Conservation (phyloP, 2,888 invertebrate species). For the Resseliella maxima region DNA sequence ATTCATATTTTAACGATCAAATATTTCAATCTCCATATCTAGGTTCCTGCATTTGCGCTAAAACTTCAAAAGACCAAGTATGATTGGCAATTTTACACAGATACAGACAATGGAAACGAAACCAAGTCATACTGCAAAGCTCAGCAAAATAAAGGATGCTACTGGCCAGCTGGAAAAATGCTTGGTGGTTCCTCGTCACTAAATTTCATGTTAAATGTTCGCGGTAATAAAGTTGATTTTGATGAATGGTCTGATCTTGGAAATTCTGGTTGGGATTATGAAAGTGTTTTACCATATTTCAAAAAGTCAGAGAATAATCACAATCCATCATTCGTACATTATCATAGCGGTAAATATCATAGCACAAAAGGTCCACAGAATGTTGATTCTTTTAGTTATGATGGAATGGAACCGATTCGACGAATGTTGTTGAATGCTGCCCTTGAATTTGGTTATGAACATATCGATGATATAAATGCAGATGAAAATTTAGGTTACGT, state of each 20-base stretch:
- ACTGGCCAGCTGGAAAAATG: slow-evolving; percentile 72
- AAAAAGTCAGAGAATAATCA: slow-evolving; percentile 83
- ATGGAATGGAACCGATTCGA: background rate
- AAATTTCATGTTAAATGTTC: slow-evolving; percentile 75
- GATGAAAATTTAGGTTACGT: background rate
- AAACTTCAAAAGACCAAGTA: background rate
- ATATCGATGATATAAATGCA: background rate
- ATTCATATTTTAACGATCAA: too few relatives aligned
- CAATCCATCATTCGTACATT: slow-evolving; percentile 71
- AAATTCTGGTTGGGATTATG: slow-evolving; percentile 77
- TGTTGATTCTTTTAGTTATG: slow-evolving; percentile 64
- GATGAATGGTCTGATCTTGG: slow-evolving; percentile 74
- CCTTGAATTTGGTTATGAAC: slow-evolving; percentile 58
- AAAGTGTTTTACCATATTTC: slow-evolving; percentile 82
- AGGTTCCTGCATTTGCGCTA: slow-evolving; percentile 49
- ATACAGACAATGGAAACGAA: background rate
- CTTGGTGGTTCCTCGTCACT: slow-evolving; percentile 75
- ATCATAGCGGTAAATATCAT: slow-evolving; percentile 67
- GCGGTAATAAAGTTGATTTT: slow-evolving; percentile 75
- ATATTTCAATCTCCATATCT: background rate
- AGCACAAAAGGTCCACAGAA: slow-evolving; percentile 69
- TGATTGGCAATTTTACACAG: slow-evolving; percentile 42
- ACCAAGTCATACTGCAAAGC: background rate
- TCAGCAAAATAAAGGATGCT: slow-evolving; percentile 63
- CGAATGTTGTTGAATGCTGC: slow-evolving; percentile 67